phyloP scores from a whole-genome alignment of 64 coral and sea anemone species.

The Stichodactyla mertensii region DNA sequence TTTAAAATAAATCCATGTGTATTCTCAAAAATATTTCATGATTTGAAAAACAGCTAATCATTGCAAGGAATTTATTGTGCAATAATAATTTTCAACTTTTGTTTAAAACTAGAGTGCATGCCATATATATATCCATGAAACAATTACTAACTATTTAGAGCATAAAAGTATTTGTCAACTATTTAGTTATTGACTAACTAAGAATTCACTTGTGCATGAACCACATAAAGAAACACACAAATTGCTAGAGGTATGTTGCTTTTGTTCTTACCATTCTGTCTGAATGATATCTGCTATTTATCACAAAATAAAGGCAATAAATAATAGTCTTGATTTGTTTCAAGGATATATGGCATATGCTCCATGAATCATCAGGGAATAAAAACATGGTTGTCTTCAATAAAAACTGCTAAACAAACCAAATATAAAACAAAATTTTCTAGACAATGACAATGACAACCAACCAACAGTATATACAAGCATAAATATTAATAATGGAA shows the following conservation, averaged over 20 bases:
- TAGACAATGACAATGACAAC: neutral
- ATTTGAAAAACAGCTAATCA: neutral
- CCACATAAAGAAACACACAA: no score
- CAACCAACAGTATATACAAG: neutral
- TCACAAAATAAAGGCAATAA: no score
- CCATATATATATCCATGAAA: no score
- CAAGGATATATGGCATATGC: no score
- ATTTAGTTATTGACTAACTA: no score
- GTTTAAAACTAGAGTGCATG: neutral
- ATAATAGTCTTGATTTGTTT: no score
- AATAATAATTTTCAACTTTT: neutral
- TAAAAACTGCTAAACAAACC: neutral
- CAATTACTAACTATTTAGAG: no score
- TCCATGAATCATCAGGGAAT: neutral
- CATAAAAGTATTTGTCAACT: no score
- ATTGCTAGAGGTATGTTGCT: no score
- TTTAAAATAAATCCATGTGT: neutral
- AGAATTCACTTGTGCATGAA: no score
- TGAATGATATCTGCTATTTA: no score
- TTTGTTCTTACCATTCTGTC: no score
- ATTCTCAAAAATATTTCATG: neutral
- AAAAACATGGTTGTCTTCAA: neutral
- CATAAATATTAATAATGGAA: neutral
- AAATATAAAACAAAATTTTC: neutral
- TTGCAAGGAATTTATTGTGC: neutral